Evolutionary conservation across 2,797 vertebrate genomes (phyloP), one percentile per base, ranked within the genome.

Genomic region (Tamandua tetradactyla): DNA sequence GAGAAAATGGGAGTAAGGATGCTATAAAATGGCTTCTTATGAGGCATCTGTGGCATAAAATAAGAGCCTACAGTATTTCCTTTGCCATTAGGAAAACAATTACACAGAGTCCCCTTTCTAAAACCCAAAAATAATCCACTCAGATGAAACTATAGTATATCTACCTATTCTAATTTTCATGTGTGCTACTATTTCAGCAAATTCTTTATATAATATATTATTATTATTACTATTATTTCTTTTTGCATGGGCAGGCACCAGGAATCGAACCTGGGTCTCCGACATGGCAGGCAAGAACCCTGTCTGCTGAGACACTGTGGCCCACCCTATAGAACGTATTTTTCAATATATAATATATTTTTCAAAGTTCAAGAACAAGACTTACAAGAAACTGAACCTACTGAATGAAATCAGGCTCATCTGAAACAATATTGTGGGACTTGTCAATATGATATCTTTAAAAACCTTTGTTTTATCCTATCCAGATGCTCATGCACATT

Each of bases 91-190:
- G 68, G 14, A 64, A 69, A 91, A 83, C 78, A 83, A 95, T 75
- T 91, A 93, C 64, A 96, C 87, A 27, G 52, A 88, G 71, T 55
- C 12, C 40, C 61, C 30, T 95, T 92, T 89, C 79, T 94, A 83
- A 87, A 96, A 79, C 9, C 76, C 88, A 91, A 95, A 96, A 79
- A 79, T 79, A 93, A 95, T 92, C 87, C 75, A 88, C 61, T 76
- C 23, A 92, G 59, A 23, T 1, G 1, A 87, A 89, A 85, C 35
- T 42, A 89, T 42, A 52, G 59, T 55, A 20, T 55, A 18, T 47
- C 25, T 82, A 72, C 61, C 92, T 92, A 79, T 44, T 55, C n/a
- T 72, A 47, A 83, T 85, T 86, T 80, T 93, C 59, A 87, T 59
- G 12, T 83, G 32, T 84, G 20, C 44, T 92, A 95, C 64, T 91